Evolutionary conservation across 2,113 vertebrate species (phyloP), one percentile per base, ranked within the genome.

Genomic region (Grantiella picta): DNA sequence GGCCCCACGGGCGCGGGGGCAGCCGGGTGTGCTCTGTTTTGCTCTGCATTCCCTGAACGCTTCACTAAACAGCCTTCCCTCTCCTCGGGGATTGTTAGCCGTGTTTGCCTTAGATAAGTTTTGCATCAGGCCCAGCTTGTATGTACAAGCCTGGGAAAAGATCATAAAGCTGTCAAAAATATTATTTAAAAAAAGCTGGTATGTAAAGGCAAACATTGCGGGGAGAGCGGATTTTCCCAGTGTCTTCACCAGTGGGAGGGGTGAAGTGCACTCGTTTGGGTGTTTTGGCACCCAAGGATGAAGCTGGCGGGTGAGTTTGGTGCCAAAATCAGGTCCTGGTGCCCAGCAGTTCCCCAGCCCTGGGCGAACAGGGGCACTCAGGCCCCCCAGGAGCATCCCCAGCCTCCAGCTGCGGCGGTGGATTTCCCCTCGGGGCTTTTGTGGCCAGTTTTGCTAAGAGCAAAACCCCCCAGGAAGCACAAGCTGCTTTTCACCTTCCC

Each of bases 21-120:
- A 59, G 56, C 57, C 16, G 85, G 78, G 73, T 38, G 70, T 69
- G 91, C 89, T 95, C 78, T 85, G 82, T 54, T 92, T 79, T 33
- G 35, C 38, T 79, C 63, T 0, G 0, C 77, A 13, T 94, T 94
- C 90, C 36, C 82, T 0, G 8, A 56, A 63, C n/a, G 2, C 87
- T 81, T 89, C 42, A 4, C 44, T 52, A 53, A 85, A 45, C 75
- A 70, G 54, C 0, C 0, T 25, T 69, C 0, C 1, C 69, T 90
- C 56, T 88, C 35, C 40, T 77, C 15, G 0, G 42, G 72, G 24
- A 50, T 68, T 76, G 40, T 44, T n/a, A 9, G 5, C n/a, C 0
- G 0, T 69, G 78, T 85, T 72, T 95, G 75, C 24, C 45, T 69
- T 52, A 36, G 75, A 16, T 77, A 57, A 64, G 22, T 42, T 91